Percentiles rank a stretch among this genome's conserved stretches.
phyloP scores from a whole-genome alignment of 2,888 invertebrate species.

The Theodoxus fluviatilis region DNA sequence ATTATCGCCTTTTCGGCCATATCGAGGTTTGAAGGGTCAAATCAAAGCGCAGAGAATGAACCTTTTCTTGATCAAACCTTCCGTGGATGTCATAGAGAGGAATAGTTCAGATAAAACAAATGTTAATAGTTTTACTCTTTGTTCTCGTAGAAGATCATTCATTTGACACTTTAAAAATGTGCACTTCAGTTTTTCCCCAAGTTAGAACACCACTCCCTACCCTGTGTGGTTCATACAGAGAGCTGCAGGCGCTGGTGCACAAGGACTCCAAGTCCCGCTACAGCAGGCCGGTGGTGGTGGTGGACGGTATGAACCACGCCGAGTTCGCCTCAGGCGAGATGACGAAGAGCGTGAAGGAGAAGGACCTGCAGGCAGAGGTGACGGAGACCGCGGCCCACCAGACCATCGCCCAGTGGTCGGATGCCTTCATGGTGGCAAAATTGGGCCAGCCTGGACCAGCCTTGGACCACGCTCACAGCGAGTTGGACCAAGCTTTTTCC shows the following conservation, averaged over 20 bases:
- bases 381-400: slow-evolving; percentile 36
- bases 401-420: slow-evolving; percentile 38
- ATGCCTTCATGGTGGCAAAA: slow-evolving; percentile 36
- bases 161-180: no score
- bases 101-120: no score
- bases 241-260: slow-evolving; percentile 28
- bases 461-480: not conserved
- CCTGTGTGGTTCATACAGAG: slow-evolving; percentile 27
- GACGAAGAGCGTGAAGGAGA: slow-evolving; percentile 38
- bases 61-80: no score
- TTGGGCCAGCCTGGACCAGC: slow-evolving; percentile 18
- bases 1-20: no score
- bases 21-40: no score
- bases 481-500: slow-evolving; percentile 1
- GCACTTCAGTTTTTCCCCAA: no score
- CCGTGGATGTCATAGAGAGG: no score
- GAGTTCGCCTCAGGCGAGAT: slow-evolving; percentile 48
- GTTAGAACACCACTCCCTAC: not conserved
- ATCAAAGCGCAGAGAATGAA: no score
- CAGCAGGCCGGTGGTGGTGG: slow-evolving; percentile 42
- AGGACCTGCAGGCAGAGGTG: slow-evolving; percentile 43
- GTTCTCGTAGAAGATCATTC: no score
- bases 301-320: slow-evolving; percentile 43
- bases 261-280: slow-evolving; percentile 31
- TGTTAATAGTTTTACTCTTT: no score